A percentile compares a stretch with the other conserved stretches of the same genome.
Evolutionary conservation across 2,888 invertebrate species (phyloP).

Genomic region (Sialis fuliginosa): DNA sequence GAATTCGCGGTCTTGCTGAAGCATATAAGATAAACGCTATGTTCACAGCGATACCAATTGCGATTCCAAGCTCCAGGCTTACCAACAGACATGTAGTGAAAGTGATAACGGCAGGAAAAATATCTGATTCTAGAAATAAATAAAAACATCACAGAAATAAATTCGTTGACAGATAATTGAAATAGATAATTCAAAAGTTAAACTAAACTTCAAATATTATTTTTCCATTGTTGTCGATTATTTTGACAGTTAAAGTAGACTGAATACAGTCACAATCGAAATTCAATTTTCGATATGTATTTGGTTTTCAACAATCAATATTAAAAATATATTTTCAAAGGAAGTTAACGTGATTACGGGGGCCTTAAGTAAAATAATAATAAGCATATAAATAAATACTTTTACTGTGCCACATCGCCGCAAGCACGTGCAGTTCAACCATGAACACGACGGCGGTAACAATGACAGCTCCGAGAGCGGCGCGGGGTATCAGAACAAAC

Average conservation of each 20-base stretch:
- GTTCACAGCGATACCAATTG: conserved; percentile 42
- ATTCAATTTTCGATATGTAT: too few relatives aligned
- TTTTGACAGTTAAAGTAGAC: neutral
- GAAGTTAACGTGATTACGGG: too few relatives aligned
- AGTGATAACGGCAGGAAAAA: conserved; percentile 44
- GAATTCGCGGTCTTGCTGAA: conserved; percentile 41
- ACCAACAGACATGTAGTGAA: conserved; percentile 45
- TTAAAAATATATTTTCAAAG: too few relatives aligned
- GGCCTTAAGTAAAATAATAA: neutral
- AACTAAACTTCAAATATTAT: neutral
- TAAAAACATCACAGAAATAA: neutral
- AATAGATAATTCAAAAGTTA: too few relatives aligned
- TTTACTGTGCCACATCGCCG: conserved; percentile 46
- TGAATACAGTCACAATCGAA: too few relatives aligned
- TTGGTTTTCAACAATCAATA: too few relatives aligned
- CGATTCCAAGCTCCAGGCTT: conserved; percentile 47
- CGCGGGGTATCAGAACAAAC: conserved; percentile 43
- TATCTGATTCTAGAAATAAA: conserved; percentile 39
- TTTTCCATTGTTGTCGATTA: neutral
- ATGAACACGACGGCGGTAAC: conserved; percentile 53
- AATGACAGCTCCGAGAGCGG: conserved; percentile 50
- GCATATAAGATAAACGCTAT: conserved; percentile 41
- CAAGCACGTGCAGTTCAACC: conserved; percentile 42
- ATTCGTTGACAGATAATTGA: too few relatives aligned
- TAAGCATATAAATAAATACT: conserved; percentile 25